phyloP scores from a whole-genome alignment of 2,113 vertebrate genomes.

The Pygoscelis antarcticus region DNA sequence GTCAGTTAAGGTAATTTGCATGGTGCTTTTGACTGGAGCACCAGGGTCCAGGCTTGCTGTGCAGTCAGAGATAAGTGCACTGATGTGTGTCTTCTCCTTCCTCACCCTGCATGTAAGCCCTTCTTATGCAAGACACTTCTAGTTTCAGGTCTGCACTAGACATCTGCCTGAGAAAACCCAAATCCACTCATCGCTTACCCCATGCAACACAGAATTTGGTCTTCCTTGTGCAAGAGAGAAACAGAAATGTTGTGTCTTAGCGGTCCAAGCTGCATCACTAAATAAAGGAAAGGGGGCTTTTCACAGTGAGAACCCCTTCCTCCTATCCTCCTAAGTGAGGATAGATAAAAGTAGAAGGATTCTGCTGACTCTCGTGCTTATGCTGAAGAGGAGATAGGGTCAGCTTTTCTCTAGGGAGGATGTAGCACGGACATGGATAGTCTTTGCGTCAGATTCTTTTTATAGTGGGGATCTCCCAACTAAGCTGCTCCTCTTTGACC shows the following conservation, averaged over 20 bases:
- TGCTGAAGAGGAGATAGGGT: not conserved
- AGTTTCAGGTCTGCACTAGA: not conserved
- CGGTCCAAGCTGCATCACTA: not conserved
- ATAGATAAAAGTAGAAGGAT: not conserved
- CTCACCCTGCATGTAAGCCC: rapidly evolving
- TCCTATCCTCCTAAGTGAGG: not conserved
- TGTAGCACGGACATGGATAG: not conserved
- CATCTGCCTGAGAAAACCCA: not conserved
- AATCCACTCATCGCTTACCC: not conserved
- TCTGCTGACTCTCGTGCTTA: not conserved
- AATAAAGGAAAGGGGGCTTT: not conserved
- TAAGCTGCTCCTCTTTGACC: not conserved
- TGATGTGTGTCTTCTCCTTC: not conserved
- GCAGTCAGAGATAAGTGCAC: not conserved
- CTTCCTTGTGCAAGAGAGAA: not conserved
- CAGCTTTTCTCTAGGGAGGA: not conserved
- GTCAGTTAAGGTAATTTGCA: slow-evolving; percentile 44
- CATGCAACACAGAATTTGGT: not conserved
- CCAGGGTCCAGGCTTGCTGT: not conserved
- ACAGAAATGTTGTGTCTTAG: not conserved
- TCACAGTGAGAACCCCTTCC: not conserved
- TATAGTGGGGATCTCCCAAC: not conserved
- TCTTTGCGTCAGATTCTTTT: not conserved
- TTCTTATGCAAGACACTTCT: not conserved
- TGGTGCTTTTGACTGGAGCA: not conserved